phyloP scores from a whole-genome alignment of 2,113 vertebrate species.

The Corydoras maculifer region DNA sequence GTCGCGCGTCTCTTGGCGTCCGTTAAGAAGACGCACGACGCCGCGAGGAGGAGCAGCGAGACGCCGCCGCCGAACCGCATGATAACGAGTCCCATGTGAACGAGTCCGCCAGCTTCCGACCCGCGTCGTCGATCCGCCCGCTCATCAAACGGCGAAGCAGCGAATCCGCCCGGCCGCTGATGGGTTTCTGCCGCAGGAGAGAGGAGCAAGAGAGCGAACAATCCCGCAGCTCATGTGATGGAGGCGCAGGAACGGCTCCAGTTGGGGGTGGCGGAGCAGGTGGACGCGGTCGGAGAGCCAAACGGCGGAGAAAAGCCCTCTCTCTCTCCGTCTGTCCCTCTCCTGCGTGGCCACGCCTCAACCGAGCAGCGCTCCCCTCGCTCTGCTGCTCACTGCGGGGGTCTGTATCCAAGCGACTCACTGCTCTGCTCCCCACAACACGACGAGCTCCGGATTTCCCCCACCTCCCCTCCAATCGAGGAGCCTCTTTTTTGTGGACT shows the following conservation, averaged over 20 bases:
- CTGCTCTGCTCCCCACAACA: too few species aligned
- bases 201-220: background rate
- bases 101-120: conserved; percentile 45
- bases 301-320: background rate
- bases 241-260: background rate
- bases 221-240: background rate
- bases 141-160: conserved; percentile 34
- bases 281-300: background rate
- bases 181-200: background rate
- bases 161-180: background rate
- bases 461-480: too few species aligned
- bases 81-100: conserved; percentile 44
- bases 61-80: conserved; percentile 20
- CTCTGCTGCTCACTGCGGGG: background rate
- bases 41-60: conserved; percentile 41
- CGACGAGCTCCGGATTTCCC: too few species aligned
- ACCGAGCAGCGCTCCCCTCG: background rate
- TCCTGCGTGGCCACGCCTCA: background rate
- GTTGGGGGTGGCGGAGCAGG: conserved; percentile 1
- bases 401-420: too few species aligned
- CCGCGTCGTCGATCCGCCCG: conserved; percentile 39
- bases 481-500: too few species aligned
- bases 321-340: background rate
- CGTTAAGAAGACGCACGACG: conserved; percentile 55
- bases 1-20: conserved; percentile 75